Percentiles rank a stretch among this genome's conserved stretches.
phyloP scores from a whole-genome alignment of 2,888 invertebrate species.

The Seira sanloemensis region DNA sequence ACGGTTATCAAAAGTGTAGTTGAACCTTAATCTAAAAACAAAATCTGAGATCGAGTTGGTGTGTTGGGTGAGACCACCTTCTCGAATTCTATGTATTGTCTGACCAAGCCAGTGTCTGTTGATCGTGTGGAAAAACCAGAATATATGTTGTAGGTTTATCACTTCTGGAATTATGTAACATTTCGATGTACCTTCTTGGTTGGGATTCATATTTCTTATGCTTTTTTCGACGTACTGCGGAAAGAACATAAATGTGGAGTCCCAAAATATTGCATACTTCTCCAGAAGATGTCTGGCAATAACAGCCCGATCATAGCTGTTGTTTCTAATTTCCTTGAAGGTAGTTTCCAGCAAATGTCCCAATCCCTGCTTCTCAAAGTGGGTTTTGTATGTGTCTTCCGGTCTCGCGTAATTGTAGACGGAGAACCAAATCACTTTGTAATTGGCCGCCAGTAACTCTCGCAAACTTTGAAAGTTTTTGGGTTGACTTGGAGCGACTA shows the following conservation, averaged over 20 bases:
- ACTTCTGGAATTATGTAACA: not conserved
- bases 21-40: not conserved
- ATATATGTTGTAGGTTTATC: not conserved
- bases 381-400: not conserved
- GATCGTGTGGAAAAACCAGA: not conserved
- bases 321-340: not conserved
- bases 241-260: not conserved
- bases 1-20: not conserved
- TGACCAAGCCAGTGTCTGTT: not conserved
- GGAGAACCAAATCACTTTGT: not conserved
- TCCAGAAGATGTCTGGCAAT: not conserved
- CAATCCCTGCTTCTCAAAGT: not conserved
- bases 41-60: not conserved
- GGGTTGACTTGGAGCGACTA: not conserved
- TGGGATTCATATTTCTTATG: not conserved
- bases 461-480: not conserved
- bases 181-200: not conserved
- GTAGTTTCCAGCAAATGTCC: not conserved
- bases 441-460: not conserved
- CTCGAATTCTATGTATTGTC: not conserved
- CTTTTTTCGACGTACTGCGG: not conserved
- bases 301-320: not conserved
- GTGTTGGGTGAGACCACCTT: not conserved
- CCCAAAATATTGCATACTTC: not conserved
- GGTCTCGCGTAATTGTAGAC: not conserved